Evolutionary conservation across 2,888 invertebrate species (phyloP).

Genomic region (Ormia ochracea): DNA sequence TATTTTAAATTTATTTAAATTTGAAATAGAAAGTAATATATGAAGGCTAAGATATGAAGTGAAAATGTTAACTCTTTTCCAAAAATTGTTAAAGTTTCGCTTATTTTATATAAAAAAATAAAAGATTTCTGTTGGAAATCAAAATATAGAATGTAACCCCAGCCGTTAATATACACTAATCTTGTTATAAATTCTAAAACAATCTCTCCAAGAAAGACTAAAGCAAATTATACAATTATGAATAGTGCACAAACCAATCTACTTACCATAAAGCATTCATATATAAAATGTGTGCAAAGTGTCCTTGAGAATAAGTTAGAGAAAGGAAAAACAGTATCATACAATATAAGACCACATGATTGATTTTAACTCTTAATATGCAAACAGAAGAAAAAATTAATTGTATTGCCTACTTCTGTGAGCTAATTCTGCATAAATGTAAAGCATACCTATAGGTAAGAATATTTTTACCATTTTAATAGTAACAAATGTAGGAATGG

Average conservation of each 20-base stretch:
- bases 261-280: background rate
- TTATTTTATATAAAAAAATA: too few relatives aligned
- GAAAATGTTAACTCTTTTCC: too few relatives aligned
- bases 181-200: background rate
- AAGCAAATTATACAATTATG: background rate
- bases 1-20: too few relatives aligned
- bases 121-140: too few relatives aligned
- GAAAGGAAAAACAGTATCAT: background rate
- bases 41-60: too few relatives aligned
- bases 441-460: constrained; percentile 1
- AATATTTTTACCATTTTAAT: background rate
- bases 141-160: background rate
- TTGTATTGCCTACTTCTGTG: constrained; percentile 29
- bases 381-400: background rate
- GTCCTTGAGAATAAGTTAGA: background rate
- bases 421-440: background rate
- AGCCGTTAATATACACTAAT: background rate
- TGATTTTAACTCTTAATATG: background rate
- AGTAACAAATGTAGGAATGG: background rate
- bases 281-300: background rate
- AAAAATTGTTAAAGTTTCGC: too few relatives aligned
- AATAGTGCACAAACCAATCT: background rate
- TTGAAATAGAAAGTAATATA: too few relatives aligned
- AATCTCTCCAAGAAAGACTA: background rate
- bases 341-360: background rate